These are phyloP conservation scores for Hylomyscus alleni DNA, from an alignment of 2,797 vertebrate genomes.

Conservation along the genomic window DNA sequence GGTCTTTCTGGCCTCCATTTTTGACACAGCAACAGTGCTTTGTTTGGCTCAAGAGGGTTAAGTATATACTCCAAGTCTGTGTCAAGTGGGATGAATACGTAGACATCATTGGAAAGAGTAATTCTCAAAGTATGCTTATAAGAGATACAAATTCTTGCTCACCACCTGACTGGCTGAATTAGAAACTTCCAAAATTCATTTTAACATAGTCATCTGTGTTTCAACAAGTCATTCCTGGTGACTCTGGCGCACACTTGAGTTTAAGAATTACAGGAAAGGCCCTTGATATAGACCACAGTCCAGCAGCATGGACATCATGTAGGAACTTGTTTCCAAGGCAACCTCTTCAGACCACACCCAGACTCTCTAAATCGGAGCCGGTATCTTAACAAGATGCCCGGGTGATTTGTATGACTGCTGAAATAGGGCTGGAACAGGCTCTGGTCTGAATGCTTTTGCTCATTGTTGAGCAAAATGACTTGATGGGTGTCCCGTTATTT, in stretches of 20 bases:
- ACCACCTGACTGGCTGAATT: not conserved
- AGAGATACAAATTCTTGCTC: not conserved
- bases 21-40: not conserved
- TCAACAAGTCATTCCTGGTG: not conserved
- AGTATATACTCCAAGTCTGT: not conserved
- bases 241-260: not conserved
- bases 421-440: not conserved
- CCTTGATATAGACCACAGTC: not conserved
- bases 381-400: not conserved
- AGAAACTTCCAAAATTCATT: not conserved
- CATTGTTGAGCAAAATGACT: slow-evolving; percentile 1
- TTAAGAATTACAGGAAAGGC: slow-evolving; percentile 9
- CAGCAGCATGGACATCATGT: not conserved
- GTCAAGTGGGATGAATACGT: not conserved
- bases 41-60: slow-evolving; percentile 4
- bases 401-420: not conserved
- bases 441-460: not conserved
- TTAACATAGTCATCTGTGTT: not conserved
- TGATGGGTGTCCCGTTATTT: not conserved
- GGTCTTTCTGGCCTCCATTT: not conserved
- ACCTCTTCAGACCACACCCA: not conserved
- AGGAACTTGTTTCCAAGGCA: not conserved
- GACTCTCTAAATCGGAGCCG: not conserved
- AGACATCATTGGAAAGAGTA: not conserved
- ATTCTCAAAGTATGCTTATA: not conserved